Evolutionary conservation across 2,888 invertebrate genomes (phyloP).

Genomic region (Agapostemon virescens): DNA sequence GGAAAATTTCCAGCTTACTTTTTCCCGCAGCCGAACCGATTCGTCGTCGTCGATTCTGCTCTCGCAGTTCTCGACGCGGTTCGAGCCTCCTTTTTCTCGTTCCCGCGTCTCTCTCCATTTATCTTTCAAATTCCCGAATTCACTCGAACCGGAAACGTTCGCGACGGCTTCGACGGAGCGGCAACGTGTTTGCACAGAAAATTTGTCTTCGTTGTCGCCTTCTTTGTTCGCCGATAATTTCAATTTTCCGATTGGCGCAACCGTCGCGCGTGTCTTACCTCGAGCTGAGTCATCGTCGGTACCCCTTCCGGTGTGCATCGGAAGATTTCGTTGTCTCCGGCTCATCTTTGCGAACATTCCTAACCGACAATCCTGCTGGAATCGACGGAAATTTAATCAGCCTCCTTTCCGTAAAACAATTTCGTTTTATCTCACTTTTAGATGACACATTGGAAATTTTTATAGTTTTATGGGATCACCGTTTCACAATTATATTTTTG

Average conservation of each 20-base stretch:
- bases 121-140: not conserved
- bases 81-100: not conserved
- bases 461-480: no score
- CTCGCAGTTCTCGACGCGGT: not conserved
- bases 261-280: not conserved
- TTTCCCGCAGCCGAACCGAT: constrained; percentile 17
- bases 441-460: no score
- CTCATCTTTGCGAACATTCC: constrained; percentile 22
- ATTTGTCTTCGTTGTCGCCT: not conserved
- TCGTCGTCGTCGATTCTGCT: not conserved
- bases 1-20: constrained; percentile 55
- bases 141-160: not conserved
- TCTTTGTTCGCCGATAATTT: constrained; percentile 4
- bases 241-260: constrained; percentile 27
- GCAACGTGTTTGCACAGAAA: not conserved
- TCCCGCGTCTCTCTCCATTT: not conserved
- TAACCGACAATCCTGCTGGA: constrained; percentile 18
- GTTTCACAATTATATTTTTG: no score
- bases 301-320: constrained; percentile 12
- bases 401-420: not conserved
- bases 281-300: constrained; percentile 34
- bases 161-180: not conserved
- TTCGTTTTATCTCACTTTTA: not conserved
- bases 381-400: constrained; percentile 24
- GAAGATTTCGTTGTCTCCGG: constrained; percentile 45